Evolutionary conservation across 2,113 vertebrate species (phyloP).

Genomic region (Syngnathus typhle): DNA sequence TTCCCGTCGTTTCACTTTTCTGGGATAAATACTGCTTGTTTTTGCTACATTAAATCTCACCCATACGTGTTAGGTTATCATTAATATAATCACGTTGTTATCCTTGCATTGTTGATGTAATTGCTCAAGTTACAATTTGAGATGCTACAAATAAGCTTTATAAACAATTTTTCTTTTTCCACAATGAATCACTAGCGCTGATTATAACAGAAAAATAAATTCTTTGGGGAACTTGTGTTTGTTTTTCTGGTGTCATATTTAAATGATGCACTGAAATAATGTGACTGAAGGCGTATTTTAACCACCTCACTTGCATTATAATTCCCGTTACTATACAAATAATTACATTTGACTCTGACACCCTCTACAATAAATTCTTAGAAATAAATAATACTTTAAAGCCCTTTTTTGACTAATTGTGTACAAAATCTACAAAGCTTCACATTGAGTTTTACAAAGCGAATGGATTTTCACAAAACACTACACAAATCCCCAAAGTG

Average conservation of each 20-base stretch:
- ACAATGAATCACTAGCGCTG: not conserved
- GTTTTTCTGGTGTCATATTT: not conserved
- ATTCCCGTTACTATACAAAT: slow-evolving; percentile 24
- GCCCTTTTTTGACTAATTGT: slow-evolving; percentile 54
- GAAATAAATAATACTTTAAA: slow-evolving; percentile 41
- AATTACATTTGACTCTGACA: slow-evolving; percentile 23
- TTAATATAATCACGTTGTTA: not conserved
- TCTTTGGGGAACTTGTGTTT: slow-evolving; percentile 5
- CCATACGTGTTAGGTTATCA: slow-evolving; percentile 10
- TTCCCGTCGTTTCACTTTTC: slow-evolving; percentile 28
- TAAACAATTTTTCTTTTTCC: not conserved
- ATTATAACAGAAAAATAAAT: not conserved
- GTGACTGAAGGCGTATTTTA: slow-evolving; percentile 3
- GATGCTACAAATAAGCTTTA: not conserved
- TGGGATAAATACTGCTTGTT: slow-evolving; percentile 33
- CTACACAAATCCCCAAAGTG: slow-evolving; percentile 14
- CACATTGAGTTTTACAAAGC: slow-evolving; percentile 37
- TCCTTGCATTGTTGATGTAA: not conserved
- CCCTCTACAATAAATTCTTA: slow-evolving; percentile 27
- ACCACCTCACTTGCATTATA: not conserved
- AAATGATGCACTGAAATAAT: slow-evolving; percentile 6
- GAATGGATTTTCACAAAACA: slow-evolving; percentile 7
- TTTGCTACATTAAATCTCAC: slow-evolving; percentile 33
- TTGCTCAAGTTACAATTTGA: not conserved
- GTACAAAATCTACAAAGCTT: slow-evolving; percentile 32